These are phyloP conservation scores for Dendroctonus valens DNA, from an alignment of 1,140 invertebrate species.

Conservation along the genomic window DNA sequence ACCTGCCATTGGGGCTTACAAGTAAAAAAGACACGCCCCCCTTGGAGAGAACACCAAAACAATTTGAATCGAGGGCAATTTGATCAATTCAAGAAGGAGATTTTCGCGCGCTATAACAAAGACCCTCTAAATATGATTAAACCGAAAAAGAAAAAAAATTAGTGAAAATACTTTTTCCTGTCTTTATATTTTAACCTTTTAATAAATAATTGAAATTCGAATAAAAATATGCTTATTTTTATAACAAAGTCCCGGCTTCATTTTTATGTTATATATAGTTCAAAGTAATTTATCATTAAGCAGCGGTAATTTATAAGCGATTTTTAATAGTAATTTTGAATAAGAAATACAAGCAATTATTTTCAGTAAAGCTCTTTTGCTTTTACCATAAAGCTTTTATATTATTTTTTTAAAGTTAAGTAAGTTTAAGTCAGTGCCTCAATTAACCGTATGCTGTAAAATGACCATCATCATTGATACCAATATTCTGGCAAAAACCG, in stretches of 20 bases:
- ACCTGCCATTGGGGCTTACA: conserved; percentile 89
- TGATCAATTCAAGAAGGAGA: conserved; percentile 79
- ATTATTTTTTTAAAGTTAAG: too few species aligned
- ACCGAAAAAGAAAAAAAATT: conserved; percentile 7
- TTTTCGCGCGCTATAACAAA: conserved; percentile 73
- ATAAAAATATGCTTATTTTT: neutral
- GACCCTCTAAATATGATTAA: conserved; percentile 54
- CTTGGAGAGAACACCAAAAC: conserved; percentile 84
- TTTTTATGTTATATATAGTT: neutral
- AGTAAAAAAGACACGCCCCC: conserved; percentile 68
- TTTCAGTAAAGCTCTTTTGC: too few species aligned
- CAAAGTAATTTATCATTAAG: too few species aligned
- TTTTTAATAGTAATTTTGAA: too few species aligned
- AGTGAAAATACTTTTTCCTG: conserved; percentile 1
- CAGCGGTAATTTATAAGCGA: too few species aligned
- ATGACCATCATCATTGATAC: too few species aligned
- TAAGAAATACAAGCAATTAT: too few species aligned
- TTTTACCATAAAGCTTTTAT: too few species aligned
- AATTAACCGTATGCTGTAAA: too few species aligned
- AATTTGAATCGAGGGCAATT: conserved; percentile 78
- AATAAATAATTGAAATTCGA: neutral
- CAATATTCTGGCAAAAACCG: too few species aligned
- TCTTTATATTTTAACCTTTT: conserved; percentile 6
- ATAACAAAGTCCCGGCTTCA: neutral
- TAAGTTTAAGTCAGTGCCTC: too few species aligned